phyloP scores from a whole-genome alignment of 2,888 invertebrate genomes.

The Agriopis marginaria region DNA sequence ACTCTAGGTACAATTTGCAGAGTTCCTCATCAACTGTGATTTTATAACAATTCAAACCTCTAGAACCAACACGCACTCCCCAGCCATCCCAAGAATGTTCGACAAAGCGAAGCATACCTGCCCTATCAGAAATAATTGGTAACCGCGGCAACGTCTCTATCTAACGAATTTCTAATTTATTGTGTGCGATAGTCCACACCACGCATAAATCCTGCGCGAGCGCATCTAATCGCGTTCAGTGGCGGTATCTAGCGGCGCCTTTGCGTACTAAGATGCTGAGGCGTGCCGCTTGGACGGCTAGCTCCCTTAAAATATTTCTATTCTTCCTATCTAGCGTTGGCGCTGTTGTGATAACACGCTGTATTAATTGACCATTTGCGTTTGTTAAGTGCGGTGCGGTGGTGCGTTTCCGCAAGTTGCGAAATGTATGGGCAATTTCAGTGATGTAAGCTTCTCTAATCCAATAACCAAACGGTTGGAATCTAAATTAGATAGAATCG shows the following conservation, averaged over 20 bases:
- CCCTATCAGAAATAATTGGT: constrained; percentile 76
- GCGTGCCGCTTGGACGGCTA: constrained; percentile 60
- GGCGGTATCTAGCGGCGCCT: constrained; percentile 83
- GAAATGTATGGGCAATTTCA: constrained; percentile 25
- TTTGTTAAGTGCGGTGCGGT: constrained; percentile 37
- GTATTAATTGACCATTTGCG: constrained; percentile 50
- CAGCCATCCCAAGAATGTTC: constrained; percentile 41
- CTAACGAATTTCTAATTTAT: constrained; percentile 86
- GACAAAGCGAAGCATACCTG: constrained; percentile 36
- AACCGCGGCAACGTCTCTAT: constrained; percentile 77
- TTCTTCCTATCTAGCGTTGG: constrained; percentile 54
- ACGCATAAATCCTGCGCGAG: constrained; percentile 76
- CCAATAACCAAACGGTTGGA: background rate
- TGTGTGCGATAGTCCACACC: constrained; percentile 73
- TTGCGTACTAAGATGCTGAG: constrained; percentile 78
- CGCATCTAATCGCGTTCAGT: constrained; percentile 77
- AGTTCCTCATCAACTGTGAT: background rate
- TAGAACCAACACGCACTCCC: constrained; percentile 2
- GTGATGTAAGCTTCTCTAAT: constrained; percentile 1
- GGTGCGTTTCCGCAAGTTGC: constrained; percentile 32
- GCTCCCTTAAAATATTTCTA: constrained; percentile 69
- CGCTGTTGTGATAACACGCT: constrained; percentile 42
- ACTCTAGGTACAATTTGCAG: background rate
- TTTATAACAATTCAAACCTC: constrained; percentile 1
- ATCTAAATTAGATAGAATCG: background rate